Evolutionary conservation across 2,797 vertebrate genomes (phyloP).

Genomic region (Syngnathus acus): DNA sequence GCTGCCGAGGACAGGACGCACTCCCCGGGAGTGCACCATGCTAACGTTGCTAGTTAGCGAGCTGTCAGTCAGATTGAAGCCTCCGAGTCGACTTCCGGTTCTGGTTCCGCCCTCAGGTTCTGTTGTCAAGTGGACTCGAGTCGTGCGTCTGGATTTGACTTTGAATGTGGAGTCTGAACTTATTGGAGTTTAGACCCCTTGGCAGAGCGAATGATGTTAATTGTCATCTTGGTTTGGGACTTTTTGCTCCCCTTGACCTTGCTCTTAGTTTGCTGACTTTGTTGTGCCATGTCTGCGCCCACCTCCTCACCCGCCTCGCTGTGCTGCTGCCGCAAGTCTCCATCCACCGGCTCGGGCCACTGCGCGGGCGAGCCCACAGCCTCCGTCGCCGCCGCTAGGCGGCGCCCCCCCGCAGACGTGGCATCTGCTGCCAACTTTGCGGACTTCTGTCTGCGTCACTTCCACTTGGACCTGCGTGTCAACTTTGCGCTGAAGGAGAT

Average conservation of each 20-base stretch:
- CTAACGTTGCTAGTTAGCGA: background rate
- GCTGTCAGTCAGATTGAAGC: background rate
- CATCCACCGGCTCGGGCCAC: constrained; percentile 35
- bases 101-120: background rate
- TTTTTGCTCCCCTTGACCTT: background rate
- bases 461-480: constrained; percentile 85
- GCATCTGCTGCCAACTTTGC: constrained; percentile 85
- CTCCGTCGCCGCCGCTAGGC: constrained; percentile 9
- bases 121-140: background rate
- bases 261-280: background rate
- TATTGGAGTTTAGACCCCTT: background rate
- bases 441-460: constrained; percentile 79
- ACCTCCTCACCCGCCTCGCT: constrained; percentile 55
- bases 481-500: constrained; percentile 83
- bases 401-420: constrained; percentile 73
- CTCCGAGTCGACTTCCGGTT: background rate
- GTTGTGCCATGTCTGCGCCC: background rate
- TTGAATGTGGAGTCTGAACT: background rate
- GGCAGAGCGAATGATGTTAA: background rate
- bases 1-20: too few relatives aligned
- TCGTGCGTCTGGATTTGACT: too few relatives aligned
- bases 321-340: constrained; percentile 78
- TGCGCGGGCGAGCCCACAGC: constrained; percentile 21
- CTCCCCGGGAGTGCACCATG: background rate
- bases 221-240: background rate